Base-by-base conservation (phyloP, 1,140 invertebrate species). In the Phthorimaea operculella region DNA sequence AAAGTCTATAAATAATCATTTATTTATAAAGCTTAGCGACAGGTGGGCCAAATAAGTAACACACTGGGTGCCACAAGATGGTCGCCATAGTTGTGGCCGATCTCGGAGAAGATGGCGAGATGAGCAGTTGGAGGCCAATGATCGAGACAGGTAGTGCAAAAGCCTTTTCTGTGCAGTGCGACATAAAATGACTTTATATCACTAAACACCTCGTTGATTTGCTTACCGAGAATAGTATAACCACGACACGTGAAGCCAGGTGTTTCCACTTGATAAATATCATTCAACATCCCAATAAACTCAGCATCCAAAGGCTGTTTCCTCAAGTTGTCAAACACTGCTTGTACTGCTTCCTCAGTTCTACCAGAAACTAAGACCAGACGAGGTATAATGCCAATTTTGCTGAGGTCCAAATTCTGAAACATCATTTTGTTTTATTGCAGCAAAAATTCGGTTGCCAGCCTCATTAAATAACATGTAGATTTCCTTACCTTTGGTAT, bases 401-500 rank as follows among this genome's bases (percentile, higher is more conserved):
- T 47, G 9, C 6, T 6, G 6, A 28, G 21, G 21, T 28, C 6
- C 21, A 28, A 4, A 28, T 28, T 28, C 21, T 28, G 21, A 28
- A 28, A 28, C 6, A 28, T 28, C 2, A 28, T 4, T 6, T 28
- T 47, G 16, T 9, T 39, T 39, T 39, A n/a, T 12, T 12, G 3
- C 1, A 39, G 3, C 36, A 3, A 12, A 39, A 39, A 66, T 12
- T 39, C 10, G 8, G 10, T 4, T 39, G 10, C 10, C n/a, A 4
- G 1, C 1, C 10, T 39, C 4, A 2, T 39, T 39, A 9, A 39
- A 39, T 39, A 39, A 39, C 1, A 4, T 39, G 9, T 4, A 42
- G 12, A 42, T 45, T n/a, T 17, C 47, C 0, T 54, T 63, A 72
- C 69, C 62, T 72, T 72, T 44, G 42, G 33, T 44, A 67, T 69